A percentile compares a stretch with the other conserved stretches of the same genome.
Conservation (phyloP, 30 jellyfish, hydroid and myxozoan species). For the Calvadosia cruxmelitensis region DNA sequence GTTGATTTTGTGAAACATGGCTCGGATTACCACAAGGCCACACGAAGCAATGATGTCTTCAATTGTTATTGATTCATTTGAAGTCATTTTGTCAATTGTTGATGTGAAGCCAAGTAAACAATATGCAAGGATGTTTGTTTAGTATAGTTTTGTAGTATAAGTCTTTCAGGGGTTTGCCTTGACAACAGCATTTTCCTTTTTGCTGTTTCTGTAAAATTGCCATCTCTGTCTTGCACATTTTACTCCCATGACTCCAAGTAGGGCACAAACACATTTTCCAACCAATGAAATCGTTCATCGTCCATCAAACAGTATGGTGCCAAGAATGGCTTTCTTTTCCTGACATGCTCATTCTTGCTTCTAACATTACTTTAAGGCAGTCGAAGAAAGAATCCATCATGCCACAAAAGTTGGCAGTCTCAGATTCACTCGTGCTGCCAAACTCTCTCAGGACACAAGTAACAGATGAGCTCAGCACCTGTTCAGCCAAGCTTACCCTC, state of each 20-base stretch:
- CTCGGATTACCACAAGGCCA: neutral
- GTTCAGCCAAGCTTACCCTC: constrained; percentile 29
- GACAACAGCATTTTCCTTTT: constrained; percentile 14
- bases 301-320: constrained; percentile 10
- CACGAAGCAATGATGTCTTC: neutral
- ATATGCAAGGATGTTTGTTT: constrained; percentile 5
- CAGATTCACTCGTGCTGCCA: constrained; percentile 16
- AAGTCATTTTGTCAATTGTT: too few relatives aligned
- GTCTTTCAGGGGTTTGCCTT: constrained; percentile 4
- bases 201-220: constrained; percentile 13
- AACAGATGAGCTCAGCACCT: constrained; percentile 20
- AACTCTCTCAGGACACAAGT: neutral
- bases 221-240: constrained; percentile 10
- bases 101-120: neutral
- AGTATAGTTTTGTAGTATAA: constrained; percentile 6
- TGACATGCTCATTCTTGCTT: neutral
- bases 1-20: constrained; percentile 14
- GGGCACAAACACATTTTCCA: constrained; percentile 10
- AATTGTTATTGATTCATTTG: too few relatives aligned
- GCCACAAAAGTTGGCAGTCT: constrained; percentile 20
- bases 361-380: constrained; percentile 28
- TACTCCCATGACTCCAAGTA: constrained; percentile 7
- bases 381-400: constrained; percentile 34
- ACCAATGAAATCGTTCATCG: constrained; percentile 21
- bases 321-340: constrained; percentile 8